These are phyloP conservation scores for Lophotis ruficrista DNA, from an alignment of 2,113 vertebrate species.

Conservation along the genomic window DNA sequence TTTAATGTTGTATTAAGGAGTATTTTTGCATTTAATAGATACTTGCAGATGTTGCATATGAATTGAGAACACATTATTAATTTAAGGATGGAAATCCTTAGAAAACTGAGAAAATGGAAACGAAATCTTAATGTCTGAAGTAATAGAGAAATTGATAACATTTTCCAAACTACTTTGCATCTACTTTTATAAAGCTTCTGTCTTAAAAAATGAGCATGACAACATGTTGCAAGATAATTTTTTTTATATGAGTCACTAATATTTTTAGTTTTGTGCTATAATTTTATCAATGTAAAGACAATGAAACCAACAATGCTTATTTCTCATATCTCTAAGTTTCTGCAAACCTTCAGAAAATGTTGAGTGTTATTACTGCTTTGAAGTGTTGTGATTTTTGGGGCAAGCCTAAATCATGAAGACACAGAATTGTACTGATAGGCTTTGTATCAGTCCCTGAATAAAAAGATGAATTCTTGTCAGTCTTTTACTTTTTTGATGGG, in stretches of 20 bases:
- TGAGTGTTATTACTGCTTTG: not conserved
- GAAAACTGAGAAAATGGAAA: not conserved
- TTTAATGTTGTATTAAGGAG: not conserved
- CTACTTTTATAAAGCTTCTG: not conserved
- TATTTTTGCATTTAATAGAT: not conserved
- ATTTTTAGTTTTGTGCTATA: not conserved
- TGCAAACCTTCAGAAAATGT: not conserved
- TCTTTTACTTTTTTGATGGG: not conserved
- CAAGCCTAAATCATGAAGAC: not conserved
- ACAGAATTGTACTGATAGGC: not conserved
- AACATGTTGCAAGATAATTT: not conserved
- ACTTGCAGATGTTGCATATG: not conserved
- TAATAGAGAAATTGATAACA: not conserved
- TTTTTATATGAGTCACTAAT: not conserved
- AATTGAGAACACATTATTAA: not conserved
- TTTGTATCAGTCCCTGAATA: not conserved
- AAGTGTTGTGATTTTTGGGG: not conserved
- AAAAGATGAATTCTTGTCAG: not conserved
- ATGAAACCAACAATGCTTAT: not conserved
- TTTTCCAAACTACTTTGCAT: not conserved
- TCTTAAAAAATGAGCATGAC: not conserved
- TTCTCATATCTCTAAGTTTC: not conserved
- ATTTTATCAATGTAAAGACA: not conserved
- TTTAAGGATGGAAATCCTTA: not conserved
- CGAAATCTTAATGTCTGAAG: not conserved